Percentiles rank a stretch among this genome's conserved stretches.
These are phyloP conservation scores for Thripadectes ignobilis DNA, from an alignment of 2,797 vertebrate species.

Conservation along the genomic window DNA sequence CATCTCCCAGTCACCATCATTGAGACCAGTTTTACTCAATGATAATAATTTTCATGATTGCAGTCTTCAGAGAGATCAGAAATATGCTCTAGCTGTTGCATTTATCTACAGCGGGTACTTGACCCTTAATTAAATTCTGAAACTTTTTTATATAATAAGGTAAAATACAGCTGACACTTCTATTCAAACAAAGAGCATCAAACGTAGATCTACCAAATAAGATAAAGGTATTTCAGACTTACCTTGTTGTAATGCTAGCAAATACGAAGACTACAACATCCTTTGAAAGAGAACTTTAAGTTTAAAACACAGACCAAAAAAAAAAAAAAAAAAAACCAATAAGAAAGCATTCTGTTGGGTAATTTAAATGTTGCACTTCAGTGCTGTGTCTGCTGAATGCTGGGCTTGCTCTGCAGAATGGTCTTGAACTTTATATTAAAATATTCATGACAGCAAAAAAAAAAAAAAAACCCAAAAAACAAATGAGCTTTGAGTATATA, in stretches of 20 bases:
- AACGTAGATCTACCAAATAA: conserved; percentile 77
- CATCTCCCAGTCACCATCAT: conserved; percentile 84
- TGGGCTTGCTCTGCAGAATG: conserved; percentile 50
- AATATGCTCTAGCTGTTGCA: conserved; percentile 85
- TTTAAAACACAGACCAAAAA: conserved; percentile 25
- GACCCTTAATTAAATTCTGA: conserved; percentile 87
- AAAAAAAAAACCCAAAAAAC: background rate
- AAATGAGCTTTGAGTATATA: background rate
- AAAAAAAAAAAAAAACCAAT: background rate
- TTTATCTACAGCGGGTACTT: conserved; percentile 83
- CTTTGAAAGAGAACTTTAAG: conserved; percentile 62
- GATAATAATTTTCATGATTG: conserved; percentile 96
- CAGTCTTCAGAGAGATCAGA: conserved; percentile 86
- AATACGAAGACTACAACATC: conserved; percentile 51
- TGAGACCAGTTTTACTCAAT: conserved; percentile 89
- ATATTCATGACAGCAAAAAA: conserved; percentile 25
- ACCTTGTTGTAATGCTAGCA: conserved; percentile 73
- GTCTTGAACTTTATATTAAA: conserved; percentile 63
- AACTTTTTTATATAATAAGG: conserved; percentile 87
- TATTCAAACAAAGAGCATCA: conserved; percentile 77
- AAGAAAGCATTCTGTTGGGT: background rate
- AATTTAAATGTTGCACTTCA: conserved; percentile 47
- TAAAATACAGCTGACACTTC: conserved; percentile 87
- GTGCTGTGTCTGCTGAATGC: conserved; percentile 6
- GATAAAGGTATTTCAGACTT: conserved; percentile 80